Percentiles rank a stretch among this genome's conserved stretches.
Conservation (phyloP, 2,797 vertebrate genomes). For the Pitangus sulphuratus region DNA sequence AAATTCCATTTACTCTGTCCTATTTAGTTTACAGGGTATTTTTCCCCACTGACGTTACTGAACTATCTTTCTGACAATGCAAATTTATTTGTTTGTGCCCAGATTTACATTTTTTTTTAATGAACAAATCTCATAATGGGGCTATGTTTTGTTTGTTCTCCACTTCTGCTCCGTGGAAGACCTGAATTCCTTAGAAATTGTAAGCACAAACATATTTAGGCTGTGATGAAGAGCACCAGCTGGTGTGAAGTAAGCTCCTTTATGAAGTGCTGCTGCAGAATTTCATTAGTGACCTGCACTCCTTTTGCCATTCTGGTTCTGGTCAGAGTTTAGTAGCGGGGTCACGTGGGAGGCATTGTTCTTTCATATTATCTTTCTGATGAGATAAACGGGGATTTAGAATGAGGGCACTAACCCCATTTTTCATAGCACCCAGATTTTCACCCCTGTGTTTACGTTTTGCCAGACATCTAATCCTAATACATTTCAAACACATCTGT, state of each 20-base stretch:
- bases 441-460: background rate
- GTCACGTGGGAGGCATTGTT: background rate
- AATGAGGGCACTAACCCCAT: slow-evolving; percentile 35
- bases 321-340: background rate
- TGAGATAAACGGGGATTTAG: background rate
- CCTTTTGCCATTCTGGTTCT: background rate
- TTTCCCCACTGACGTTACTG: background rate
- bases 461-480: slow-evolving; percentile 39
- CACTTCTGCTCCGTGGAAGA: background rate
- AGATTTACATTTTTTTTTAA: background rate
- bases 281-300: slow-evolving; percentile 31
- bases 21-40: background rate
- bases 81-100: background rate
- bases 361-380: slow-evolving; percentile 20
- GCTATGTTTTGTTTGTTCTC: background rate
- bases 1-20: background rate
- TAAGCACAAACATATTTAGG: background rate
- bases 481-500: slow-evolving; percentile 10
- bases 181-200: background rate
- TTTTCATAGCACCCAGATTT: slow-evolving; percentile 17
- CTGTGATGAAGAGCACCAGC: slow-evolving; percentile 13
- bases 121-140: background rate
- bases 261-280: slow-evolving; percentile 6
- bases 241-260: slow-evolving; percentile 42
- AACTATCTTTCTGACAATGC: background rate